Evolutionary conservation across 2,888 invertebrate species (phyloP).

Genomic region (Drosophila subquinaria): DNA sequence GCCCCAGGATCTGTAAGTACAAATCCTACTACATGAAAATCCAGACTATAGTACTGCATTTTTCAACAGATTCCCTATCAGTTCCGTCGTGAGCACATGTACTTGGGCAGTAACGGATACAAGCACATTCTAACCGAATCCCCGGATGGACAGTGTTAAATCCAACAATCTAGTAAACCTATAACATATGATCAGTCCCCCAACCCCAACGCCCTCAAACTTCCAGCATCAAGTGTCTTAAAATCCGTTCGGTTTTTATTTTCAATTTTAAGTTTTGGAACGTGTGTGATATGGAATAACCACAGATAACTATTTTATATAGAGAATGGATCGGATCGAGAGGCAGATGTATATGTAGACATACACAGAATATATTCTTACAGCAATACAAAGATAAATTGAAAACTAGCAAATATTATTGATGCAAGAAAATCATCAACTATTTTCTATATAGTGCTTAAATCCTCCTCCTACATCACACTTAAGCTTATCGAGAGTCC

Average conservation of each 20-base stretch:
- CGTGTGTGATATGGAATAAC: constrained; percentile 71
- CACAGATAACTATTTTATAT: constrained; percentile 70
- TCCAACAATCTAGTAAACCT: not conserved
- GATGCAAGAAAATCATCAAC: constrained; percentile 40
- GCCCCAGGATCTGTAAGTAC: constrained; percentile 84
- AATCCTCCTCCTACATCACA: constrained; percentile 14
- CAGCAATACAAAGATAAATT: constrained; percentile 28
- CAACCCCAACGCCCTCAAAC: constrained; percentile 30
- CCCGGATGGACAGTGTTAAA: constrained; percentile 82
- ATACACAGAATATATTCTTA: constrained; percentile 44
- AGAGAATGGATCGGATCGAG: constrained; percentile 44
- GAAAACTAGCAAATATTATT: constrained; percentile 27
- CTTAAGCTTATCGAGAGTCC: constrained; percentile 27
- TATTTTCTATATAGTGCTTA: constrained; percentile 65
- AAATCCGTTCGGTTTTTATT: constrained; percentile 19
- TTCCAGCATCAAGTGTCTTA: constrained; percentile 66
- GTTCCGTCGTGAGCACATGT: constrained; percentile 85
- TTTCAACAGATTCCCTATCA: constrained; percentile 83
- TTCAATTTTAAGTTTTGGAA: constrained; percentile 37
- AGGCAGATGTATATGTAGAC: constrained; percentile 13
- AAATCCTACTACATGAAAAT: not conserved
- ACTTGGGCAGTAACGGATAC: constrained; percentile 85
- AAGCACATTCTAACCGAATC: constrained; percentile 84
- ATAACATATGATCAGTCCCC: constrained; percentile 19
- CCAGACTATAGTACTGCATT: not conserved